Conservation (phyloP, 2,797 vertebrate genomes). For the Hydrophis major region DNA sequence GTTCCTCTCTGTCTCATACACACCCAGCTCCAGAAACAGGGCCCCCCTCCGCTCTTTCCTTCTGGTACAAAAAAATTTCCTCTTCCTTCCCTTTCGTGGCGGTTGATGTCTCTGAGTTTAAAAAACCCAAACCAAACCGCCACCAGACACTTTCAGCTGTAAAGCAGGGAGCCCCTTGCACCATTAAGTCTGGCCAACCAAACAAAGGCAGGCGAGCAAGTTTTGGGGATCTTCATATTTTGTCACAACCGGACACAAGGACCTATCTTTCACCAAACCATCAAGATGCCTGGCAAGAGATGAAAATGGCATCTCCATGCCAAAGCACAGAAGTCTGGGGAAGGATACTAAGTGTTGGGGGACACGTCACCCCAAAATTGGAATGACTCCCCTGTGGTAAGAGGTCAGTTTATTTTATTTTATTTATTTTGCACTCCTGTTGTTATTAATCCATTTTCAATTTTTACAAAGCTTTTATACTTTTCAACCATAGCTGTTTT, state of each 20-base stretch:
- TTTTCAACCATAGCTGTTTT: neutral
- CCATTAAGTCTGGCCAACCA: conserved; percentile 65
- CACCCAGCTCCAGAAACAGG: conserved; percentile 42
- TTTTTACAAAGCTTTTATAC: neutral
- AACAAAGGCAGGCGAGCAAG: conserved; percentile 30
- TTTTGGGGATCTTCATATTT: neutral
- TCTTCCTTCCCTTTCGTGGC: conserved; percentile 92
- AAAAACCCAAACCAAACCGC: conserved; percentile 86
- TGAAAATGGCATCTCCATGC: neutral
- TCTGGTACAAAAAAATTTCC: conserved; percentile 85
- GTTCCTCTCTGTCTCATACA: conserved; percentile 42
- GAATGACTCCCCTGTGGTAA: neutral
- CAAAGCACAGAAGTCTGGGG: neutral
- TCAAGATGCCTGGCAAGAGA: neutral
- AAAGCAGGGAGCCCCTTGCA: conserved; percentile 48
- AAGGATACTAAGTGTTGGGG: neutral
- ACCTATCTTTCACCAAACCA: neutral
- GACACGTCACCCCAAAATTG: neutral
- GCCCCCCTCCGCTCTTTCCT: conserved; percentile 82
- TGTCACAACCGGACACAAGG: neutral
- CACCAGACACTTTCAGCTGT: conserved; percentile 63
- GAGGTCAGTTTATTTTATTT: conserved; percentile 16
- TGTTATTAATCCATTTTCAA: neutral
- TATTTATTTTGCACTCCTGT: neutral
- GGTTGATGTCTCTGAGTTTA: conserved; percentile 82